Percentiles rank a stretch among this genome's conserved stretches.
These are phyloP conservation scores for Diaphora mendica DNA, from an alignment of 2,888 invertebrate genomes.

Conservation along the genomic window DNA sequence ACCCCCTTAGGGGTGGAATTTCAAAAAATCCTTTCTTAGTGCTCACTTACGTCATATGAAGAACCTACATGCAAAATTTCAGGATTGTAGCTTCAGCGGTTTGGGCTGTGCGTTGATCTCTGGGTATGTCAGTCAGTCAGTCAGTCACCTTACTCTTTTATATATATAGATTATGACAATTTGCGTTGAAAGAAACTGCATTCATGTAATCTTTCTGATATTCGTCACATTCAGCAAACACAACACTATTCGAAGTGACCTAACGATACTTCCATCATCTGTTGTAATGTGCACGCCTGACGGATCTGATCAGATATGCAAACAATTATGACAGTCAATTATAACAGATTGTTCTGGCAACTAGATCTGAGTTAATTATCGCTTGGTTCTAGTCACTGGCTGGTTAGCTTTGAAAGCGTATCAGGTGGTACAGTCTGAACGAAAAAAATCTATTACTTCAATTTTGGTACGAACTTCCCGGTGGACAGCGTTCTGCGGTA, in stretches of 20 bases:
- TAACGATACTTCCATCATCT: conserved; percentile 21
- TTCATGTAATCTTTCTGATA: neutral
- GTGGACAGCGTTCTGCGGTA: conserved; percentile 73
- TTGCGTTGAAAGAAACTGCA: no score
- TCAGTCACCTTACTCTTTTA: no score
- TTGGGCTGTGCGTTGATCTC: no score
- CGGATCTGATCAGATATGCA: conserved; percentile 30
- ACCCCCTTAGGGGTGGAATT: no score
- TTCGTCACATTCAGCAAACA: neutral
- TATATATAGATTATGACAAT: no score
- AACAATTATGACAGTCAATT: conserved; percentile 46
- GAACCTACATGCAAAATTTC: no score
- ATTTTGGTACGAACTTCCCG: conserved; percentile 70
- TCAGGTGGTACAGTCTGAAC: conserved; percentile 3
- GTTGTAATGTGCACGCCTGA: conserved; percentile 1
- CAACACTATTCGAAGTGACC: conserved; percentile 6
- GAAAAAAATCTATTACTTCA: conserved; percentile 31
- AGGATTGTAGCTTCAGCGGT: no score
- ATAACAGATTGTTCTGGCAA: conserved; percentile 50
- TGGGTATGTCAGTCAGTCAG: no score
- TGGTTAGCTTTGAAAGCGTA: conserved; percentile 43
- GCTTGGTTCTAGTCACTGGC: conserved; percentile 37
- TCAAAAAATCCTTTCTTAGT: no score
- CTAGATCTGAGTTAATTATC: conserved; percentile 52
- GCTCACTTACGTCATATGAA: no score